Base-by-base conservation (phyloP, 2,113 vertebrate species). In the Sylvilagus bachmani region DNA sequence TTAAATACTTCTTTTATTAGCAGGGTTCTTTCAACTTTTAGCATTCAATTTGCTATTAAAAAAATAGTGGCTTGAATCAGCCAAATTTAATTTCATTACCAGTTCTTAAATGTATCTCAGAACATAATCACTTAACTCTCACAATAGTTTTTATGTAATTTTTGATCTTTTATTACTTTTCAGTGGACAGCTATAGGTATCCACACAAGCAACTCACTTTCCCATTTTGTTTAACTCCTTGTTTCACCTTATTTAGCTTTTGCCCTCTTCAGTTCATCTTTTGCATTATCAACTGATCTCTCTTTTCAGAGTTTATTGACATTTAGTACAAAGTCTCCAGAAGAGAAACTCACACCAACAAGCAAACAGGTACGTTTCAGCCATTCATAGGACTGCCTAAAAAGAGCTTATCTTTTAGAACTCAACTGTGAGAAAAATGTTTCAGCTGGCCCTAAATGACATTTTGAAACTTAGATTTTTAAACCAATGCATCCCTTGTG, bases 221-320 rank as follows among this genome's bases (percentile, higher is more conserved):
- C 22, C 38, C 27, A 2, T 75, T 58, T 49, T 94, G 49, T 78
- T 77, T 22, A 75, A 70, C 11, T 53, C 51, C 62, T 55, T 53
- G 14, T 53, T 13, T 73, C 44, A 74, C n/a, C 31, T 91, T 36
- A 12, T 22, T 95, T 85, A 44, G n/a, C 61, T 82, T 44, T 77
- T 77, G 33, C 14, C 22, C 19, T 75, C 29, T 74, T 12, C 4
- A 51, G 0, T 75, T 77, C 84, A 25, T 74, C 27, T 93, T 95
- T 92, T 61, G 1, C 27, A 53, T 94, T 64, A 83, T 90, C 31
- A n/a, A 78, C 51, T 25, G 11, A 24, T 90, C 27, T 96, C 51
- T 94, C 81, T 97, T 91, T 98, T 81, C 95, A 99, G 99, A 99
- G 99, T 83, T 98, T 99, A 21, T 96, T 99, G 98, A 99, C 99